Evolutionary conservation across 2,888 invertebrate genomes (phyloP), one percentile per base, ranked within the genome.

Genomic region (Clepsis dumicolana): DNA sequence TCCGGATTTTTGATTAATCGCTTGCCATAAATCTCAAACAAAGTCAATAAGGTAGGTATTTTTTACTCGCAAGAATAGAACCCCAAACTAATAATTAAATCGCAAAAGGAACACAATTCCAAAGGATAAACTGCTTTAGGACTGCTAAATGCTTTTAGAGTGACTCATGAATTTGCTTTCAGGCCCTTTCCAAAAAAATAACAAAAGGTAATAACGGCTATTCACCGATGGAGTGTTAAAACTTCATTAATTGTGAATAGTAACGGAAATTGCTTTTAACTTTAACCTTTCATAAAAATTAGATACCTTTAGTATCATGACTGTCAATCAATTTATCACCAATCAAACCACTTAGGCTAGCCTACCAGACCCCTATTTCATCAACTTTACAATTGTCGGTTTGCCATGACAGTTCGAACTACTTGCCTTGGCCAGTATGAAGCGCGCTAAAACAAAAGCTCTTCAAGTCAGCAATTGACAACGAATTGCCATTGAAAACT

Each of bases 211-310:
- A 16, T 4, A 48, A 16, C 2, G 8, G 21, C 54, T 4, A 68
- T 63, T 68, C 68, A 68, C 24, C 10, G 29, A 12, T 57, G 4
- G 59, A 64, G 68, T 64, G 68, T 64, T 64, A 64, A 59, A 64
- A 59, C 64, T 64, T 64, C 14, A 68, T 68, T 68, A 64, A 25
- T 25, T 44, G 2, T 59, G 59, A 64, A 68, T 64, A 44, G 52
- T 10, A 35, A 4, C n/a, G 21, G 16, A 63, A 63, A 68, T 68
- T 41, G 57, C 57, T 24, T 50, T 63, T 38, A 44, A 25, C 24
- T 59, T 32, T 29, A 25, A 25, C 48, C 44, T 35, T 54, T 21
- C 8, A 29, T n/a, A 56, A 56, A 56, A 35, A 21, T 35, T 56
- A 7, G 24, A 2, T 16, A 29, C 5, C n/a, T 52, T 52, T 50